Conservation (phyloP, 2,113 vertebrate species). For the Trochalopteron elliotii region DNA sequence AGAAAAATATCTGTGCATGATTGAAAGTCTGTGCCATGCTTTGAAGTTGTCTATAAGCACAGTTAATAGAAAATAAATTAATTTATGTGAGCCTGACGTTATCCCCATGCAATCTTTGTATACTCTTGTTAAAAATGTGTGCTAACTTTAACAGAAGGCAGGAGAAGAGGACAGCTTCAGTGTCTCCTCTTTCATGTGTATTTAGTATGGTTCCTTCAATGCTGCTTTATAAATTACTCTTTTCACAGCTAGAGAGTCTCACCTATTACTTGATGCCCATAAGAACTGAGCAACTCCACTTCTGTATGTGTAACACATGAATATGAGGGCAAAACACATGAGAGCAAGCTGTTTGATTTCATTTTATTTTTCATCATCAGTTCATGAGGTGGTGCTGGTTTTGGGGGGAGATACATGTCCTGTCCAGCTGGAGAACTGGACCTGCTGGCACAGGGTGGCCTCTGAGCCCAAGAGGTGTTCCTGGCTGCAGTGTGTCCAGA, state of each 20-base stretch:
- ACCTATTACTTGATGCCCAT: not conserved
- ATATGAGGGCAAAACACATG: not conserved
- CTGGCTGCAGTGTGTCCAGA: not conserved
- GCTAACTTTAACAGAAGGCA: not conserved
- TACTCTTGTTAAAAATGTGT: not conserved
- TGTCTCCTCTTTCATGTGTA: not conserved
- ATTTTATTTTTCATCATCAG: not conserved
- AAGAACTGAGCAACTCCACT: not conserved
- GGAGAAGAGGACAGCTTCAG: not conserved
- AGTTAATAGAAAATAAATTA: not conserved
- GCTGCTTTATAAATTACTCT: not conserved
- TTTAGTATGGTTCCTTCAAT: not conserved
- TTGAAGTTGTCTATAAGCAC: not conserved
- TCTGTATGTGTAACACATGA: not conserved
- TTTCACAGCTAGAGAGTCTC: not conserved
- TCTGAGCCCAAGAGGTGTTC: fast-evolving
- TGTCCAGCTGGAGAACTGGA: not conserved
- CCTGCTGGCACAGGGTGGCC: not conserved
- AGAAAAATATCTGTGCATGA: not conserved
- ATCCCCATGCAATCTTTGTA: not conserved
- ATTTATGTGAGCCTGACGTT: not conserved
- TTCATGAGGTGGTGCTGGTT: not conserved
- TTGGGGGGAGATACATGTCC: not conserved
- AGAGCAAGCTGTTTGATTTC: not conserved
- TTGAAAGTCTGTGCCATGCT: not conserved